Evolutionary conservation across 2,888 invertebrate genomes (phyloP).

Genomic region (Sericinus montela): DNA sequence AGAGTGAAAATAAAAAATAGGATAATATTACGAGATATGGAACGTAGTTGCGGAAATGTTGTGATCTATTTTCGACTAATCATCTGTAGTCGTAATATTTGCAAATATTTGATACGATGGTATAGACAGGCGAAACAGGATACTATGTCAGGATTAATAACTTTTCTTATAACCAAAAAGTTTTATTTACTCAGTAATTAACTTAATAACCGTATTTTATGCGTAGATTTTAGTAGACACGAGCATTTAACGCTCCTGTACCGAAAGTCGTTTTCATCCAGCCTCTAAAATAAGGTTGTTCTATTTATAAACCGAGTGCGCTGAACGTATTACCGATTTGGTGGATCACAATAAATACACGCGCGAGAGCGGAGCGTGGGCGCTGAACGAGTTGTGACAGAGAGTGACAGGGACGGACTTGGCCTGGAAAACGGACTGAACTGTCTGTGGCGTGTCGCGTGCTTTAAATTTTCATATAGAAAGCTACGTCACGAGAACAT

Average conservation of each 20-base stretch:
- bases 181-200: neutral
- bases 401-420: slow-evolving; percentile 17
- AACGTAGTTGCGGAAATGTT: too few species aligned
- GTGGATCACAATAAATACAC: slow-evolving; percentile 57
- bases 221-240: slow-evolving; percentile 7
- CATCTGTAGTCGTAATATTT: too few species aligned
- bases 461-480: too few species aligned
- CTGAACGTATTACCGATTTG: slow-evolving; percentile 43
- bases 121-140: too few species aligned
- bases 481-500: too few species aligned
- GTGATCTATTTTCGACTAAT: too few species aligned
- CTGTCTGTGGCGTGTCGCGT: too few species aligned
- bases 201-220: neutral
- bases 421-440: neutral
- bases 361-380: slow-evolving; percentile 33
- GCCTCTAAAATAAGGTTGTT: slow-evolving; percentile 53
- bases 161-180: too few species aligned
- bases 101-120: too few species aligned
- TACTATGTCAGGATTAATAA: too few species aligned
- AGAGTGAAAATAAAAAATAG: too few species aligned
- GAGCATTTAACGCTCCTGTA: slow-evolving; percentile 25
- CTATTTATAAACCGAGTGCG: slow-evolving; percentile 48
- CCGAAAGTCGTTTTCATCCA: slow-evolving; percentile 33
- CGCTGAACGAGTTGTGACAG: slow-evolving; percentile 23
- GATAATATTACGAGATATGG: too few species aligned